These are phyloP conservation scores for Ailuropoda melanoleuca DNA, from an alignment of 2,113 vertebrate genomes.

Conservation along the genomic window DNA sequence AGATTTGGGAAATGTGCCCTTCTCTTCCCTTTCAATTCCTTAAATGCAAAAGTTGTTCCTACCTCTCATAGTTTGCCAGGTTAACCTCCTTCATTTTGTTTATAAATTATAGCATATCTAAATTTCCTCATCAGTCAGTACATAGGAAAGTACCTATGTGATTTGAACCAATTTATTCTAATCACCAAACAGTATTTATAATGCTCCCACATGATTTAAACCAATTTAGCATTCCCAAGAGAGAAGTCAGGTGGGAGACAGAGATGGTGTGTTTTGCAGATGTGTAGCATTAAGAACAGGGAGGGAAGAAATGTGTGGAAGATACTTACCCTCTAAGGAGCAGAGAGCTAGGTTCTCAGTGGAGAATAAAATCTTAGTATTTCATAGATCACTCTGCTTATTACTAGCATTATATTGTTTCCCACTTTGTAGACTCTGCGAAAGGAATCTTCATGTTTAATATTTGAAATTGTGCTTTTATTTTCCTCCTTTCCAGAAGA, in stretches of 20 bases:
- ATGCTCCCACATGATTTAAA: conserved; percentile 70
- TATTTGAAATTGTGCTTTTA: not conserved
- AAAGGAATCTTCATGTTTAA: not conserved
- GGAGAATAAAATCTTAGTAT: not conserved
- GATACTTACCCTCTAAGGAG: not conserved
- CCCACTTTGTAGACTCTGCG: not conserved
- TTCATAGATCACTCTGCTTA: not conserved
- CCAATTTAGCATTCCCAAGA: conserved; percentile 68
- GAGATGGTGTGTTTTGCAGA: not conserved
- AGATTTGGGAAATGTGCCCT: not conserved
- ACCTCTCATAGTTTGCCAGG: not conserved
- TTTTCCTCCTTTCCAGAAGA: not conserved
- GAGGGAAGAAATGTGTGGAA: not conserved
- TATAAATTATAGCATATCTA: conserved; percentile 62
- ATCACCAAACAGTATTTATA: conserved; percentile 77
- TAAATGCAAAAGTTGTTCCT: not conserved
- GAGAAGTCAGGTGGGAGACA: conserved; percentile 51
- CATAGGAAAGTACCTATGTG: conserved; percentile 64
- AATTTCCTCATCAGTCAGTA: conserved; percentile 70
- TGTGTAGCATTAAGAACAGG: not conserved
- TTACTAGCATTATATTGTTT: not conserved
- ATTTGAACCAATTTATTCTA: conserved; percentile 79
- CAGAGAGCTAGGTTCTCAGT: not conserved
- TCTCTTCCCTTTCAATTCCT: not conserved
- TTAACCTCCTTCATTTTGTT: conserved; percentile 61